Base-by-base conservation (phyloP, 2,888 invertebrate species). In the Timandra comae region DNA sequence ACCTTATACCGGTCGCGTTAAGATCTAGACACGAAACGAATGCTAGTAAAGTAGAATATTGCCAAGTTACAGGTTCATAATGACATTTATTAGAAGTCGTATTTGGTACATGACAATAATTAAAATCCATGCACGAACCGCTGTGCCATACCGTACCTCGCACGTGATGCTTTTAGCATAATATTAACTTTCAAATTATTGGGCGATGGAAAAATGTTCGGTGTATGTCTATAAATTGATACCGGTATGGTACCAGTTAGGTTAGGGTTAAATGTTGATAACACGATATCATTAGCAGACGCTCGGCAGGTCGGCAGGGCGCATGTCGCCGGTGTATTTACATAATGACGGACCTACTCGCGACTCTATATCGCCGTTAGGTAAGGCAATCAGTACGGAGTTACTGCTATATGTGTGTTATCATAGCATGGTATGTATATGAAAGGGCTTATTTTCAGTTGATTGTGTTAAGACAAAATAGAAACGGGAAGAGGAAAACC, bases 81-180 rank as follows among this genome's bases (percentile, higher is more conserved):
- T 84, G 82, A 81, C 84, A 82, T 84, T 84, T 84, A 84, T 84
- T 84, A 84, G 79, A 68, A 76, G 73, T 62, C 78, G 79, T 80
- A 81, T 82, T 78, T 69, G 73, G 79, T 82, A 84, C 82, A 84
- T 82, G 82, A 80, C 67, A 80, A 82, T 84, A 84, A 84, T 84
- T 84, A 84, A 84, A 84, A 84, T 70, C 75, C 71, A 84, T 84
- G 82, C 84, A 84, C 84, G 84, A 84, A 84, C 56, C 52, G 43
- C 55, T 57, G 84, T 84, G 73, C 84, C 84, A 78, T 52, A 72
- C 79, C 66, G 84, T 82, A 49, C 82, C 79, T 42, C 59, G 78
- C 63, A 77, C 77, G 75, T 74, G 67, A 49, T 42, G 54, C 50
- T 55, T 65, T 75, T 71, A 68, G 73, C 77, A 76, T 79, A 77